Conservation (phyloP, 92 coral and sea anemone species). For the Umimayanthus kanabou region DNA sequence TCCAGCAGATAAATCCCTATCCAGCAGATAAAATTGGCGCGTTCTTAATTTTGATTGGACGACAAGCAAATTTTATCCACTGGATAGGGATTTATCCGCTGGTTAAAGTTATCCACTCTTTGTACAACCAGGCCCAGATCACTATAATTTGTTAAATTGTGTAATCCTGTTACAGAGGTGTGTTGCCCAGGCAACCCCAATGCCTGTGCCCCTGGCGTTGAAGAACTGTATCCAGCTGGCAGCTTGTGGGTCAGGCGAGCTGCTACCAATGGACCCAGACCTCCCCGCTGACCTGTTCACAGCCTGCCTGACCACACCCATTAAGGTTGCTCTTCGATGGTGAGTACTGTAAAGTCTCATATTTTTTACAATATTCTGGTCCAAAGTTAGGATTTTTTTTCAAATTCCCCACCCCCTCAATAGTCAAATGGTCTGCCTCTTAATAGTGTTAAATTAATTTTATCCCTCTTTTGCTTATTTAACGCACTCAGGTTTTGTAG, state of each 20-base stretch:
- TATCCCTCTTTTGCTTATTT: background rate
- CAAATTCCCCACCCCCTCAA: no score
- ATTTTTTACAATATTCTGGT: no score
- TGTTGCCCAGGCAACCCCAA: constrained; percentile 81
- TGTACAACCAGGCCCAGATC: no score
- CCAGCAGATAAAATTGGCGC: no score
- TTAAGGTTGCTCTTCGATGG: constrained; percentile 94
- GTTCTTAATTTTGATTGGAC: no score
- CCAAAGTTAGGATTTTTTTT: no score
- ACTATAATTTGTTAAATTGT: background rate
- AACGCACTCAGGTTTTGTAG: constrained; percentile 80
- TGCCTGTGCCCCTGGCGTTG: constrained; percentile 79
- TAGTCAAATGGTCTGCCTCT: no score
- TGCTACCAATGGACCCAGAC: constrained; percentile 97
- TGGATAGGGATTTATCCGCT: no score
- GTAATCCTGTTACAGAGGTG: constrained; percentile 65
- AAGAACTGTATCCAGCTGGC: constrained; percentile 98
- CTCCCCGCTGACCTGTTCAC: constrained; percentile 96
- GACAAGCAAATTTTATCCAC: no score
- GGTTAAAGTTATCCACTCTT: no score
- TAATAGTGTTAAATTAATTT: no score
- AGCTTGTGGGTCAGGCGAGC: constrained; percentile 81
- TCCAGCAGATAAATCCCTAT: no score
- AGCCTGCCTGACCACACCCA: constrained; percentile 92
- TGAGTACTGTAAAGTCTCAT: constrained; percentile 50